phyloP scores from a whole-genome alignment of 2,113 vertebrate genomes.

The Theristicus caerulescens region DNA sequence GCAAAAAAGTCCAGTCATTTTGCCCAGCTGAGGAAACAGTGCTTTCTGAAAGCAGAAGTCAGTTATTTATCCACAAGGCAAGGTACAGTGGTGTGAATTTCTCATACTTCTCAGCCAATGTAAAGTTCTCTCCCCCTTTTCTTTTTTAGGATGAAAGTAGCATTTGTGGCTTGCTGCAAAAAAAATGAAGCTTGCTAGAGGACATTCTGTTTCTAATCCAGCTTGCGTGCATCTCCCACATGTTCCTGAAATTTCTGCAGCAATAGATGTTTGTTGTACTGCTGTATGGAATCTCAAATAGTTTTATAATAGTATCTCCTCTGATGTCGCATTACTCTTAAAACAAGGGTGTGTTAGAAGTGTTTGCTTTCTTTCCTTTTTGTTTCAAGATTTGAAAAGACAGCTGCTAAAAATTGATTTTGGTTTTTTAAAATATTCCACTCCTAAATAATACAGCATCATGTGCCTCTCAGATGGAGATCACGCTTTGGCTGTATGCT shows the following conservation, averaged over 20 bases:
- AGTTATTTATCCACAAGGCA: neutral
- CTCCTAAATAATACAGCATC: neutral
- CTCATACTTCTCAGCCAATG: neutral
- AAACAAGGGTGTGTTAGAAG: neutral
- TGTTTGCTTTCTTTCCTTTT: neutral
- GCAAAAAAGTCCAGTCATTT: neutral
- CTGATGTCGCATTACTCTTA: neutral
- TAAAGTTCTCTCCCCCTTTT: neutral
- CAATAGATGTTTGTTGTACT: constrained; percentile 1
- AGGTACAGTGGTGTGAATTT: neutral
- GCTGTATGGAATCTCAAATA: neutral
- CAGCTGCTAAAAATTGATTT: neutral
- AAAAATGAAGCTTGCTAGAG: neutral
- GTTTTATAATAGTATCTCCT: neutral
- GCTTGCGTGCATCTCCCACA: neutral
- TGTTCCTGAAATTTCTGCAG: neutral
- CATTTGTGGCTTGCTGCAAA: neutral
- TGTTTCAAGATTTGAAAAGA: neutral
- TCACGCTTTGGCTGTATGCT: neutral
- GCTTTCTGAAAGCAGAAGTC: neutral
- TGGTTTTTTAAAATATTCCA: neutral
- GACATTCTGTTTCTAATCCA: constrained; percentile 22
- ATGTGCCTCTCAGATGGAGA: neutral
- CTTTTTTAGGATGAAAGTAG: neutral
- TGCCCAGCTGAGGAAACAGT: neutral